Base-by-base conservation (phyloP, 1,140 invertebrate genomes). In the Fopius arisanus region DNA sequence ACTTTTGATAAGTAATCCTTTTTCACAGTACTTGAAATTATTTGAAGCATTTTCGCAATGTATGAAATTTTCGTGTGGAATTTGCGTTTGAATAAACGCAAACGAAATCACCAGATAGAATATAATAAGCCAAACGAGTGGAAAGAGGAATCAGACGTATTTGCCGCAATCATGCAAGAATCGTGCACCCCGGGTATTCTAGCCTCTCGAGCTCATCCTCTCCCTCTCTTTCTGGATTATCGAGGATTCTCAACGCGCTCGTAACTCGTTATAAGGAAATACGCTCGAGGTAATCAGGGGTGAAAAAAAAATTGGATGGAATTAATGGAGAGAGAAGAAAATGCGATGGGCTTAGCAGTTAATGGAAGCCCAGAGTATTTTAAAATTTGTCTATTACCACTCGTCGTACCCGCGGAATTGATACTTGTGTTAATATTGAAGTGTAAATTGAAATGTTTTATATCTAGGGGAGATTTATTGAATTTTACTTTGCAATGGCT, bases 101-200 rank as follows among this genome's bases (percentile, higher is more conserved):
- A 48, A 48, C n/a, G 54, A 28, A 59, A 59, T 59, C 63, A 7
- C 23, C 14, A 37, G 41, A 41, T 19, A 43, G 48, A 10, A 66
- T 67, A 73, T 73, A 72, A 72, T 63, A 72, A 72, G 62, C 70
- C 40, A 54, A 43, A 28, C 54, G 59, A 66, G 59, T 43, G 48
- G 43, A 26, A 69, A 26, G 67, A 21, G 48, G 29, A 70, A 31
- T 51, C 41, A 16, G 33, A 19, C 10, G 37, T 68, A 68, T 73
- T 68, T 68, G 51, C 65, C 23, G 66, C 51, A 68, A 73, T 73
- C 72, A 73, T 63, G 66, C 66, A 68, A 73, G 66, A 73, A 68
- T 73, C 63, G 28, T 70, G 68, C 68, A 33, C 31, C 63, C 31
- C 31, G 29, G 62, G 12, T 31, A 19, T 65, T 9, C 54, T 62